Evolutionary conservation across 2,113 vertebrate species (phyloP), one percentile per base, ranked within the genome.

Genomic region (Lepus timidus): DNA sequence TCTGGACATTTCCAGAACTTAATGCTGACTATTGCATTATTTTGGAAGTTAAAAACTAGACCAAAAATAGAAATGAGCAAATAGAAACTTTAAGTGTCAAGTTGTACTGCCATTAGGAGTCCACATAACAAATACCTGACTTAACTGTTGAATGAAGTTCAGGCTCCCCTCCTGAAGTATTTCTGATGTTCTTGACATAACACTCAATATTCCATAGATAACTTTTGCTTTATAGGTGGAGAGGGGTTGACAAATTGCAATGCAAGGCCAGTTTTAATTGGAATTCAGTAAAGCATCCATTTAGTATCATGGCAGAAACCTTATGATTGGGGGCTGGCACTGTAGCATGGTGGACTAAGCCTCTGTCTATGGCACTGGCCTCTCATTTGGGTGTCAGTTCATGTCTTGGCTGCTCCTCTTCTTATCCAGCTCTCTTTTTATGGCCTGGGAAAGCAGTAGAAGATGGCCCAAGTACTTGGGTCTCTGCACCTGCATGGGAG

Each of bases 31-130:
- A 67, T 8, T 85, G 68, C 65, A 79, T 90, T 93, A 93, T 96
- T 93, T 93, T 88, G 33, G 78, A 96, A 88, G 64, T 91, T 91
- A 73, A 78, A 87, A 94, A 90, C 31, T 65, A 94, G 71, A 87
- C 22, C 55, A 87, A 61, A 6, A 25, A 44, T 33, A 85, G 36
- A 96, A 91, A 96, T 64, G 93, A 94, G 55, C 13, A 88, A 86
- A 39, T 91, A 44, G 23, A 71, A 75, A 33, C 11, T 80, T 16
- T 44, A 80, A 80, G 16, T n/a, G 33, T 91, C 61, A 93, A 49
- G 1, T n/a, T 93, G 3, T 61, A 1, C 52, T 82, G 14, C 52
- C n/a, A 75, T 39, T 20, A 81, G 17, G 55, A 86, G 20, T 61
- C 13, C 33, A 49, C 51, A 49, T 51, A 44, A 65, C 39, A 70